Evolutionary conservation across 2,888 invertebrate species (phyloP).

Genomic region (Criorhina ranunculi): DNA sequence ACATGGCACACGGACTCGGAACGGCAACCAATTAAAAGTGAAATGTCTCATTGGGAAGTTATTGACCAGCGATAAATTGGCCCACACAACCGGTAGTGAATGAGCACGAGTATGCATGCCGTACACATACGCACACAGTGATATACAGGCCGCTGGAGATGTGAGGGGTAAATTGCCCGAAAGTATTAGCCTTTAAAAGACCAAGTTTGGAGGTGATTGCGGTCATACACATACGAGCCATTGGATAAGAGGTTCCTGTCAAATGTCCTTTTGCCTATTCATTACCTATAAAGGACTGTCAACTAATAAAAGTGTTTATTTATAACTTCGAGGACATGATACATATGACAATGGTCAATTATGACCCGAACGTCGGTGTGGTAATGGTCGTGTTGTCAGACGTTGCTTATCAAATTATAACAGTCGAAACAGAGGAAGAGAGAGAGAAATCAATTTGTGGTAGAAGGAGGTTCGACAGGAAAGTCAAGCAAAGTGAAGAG

Average conservation of each 20-base stretch:
- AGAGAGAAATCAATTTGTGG: constrained; percentile 23
- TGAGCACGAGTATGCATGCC: neutral
- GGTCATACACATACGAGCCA: constrained; percentile 25
- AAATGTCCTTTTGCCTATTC: constrained; percentile 36
- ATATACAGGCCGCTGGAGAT: too few species aligned
- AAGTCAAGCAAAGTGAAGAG: neutral
- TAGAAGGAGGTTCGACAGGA: neutral
- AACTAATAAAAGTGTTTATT: constrained; percentile 69
- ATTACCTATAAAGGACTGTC: constrained; percentile 50
- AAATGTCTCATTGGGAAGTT: constrained; percentile 71
- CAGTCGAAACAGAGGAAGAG: too few species aligned
- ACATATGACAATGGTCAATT: constrained; percentile 26
- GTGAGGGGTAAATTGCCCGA: constrained; percentile 21
- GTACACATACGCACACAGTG: neutral
- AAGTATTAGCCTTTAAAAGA: constrained; percentile 19
- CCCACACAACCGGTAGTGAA: constrained; percentile 6
- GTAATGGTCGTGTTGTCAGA: neutral
- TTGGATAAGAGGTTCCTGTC: constrained; percentile 1
- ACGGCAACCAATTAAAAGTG: constrained; percentile 69
- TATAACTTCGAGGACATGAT: constrained; percentile 28
- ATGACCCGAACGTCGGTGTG: neutral
- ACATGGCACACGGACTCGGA: constrained; percentile 51
- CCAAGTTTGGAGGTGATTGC: constrained; percentile 35
- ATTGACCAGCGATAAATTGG: constrained; percentile 64
- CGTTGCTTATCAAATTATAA: constrained; percentile 5